phyloP scores from a whole-genome alignment of 92 coral and sea anemone species.

The Hydrozoanthus gracilis region DNA sequence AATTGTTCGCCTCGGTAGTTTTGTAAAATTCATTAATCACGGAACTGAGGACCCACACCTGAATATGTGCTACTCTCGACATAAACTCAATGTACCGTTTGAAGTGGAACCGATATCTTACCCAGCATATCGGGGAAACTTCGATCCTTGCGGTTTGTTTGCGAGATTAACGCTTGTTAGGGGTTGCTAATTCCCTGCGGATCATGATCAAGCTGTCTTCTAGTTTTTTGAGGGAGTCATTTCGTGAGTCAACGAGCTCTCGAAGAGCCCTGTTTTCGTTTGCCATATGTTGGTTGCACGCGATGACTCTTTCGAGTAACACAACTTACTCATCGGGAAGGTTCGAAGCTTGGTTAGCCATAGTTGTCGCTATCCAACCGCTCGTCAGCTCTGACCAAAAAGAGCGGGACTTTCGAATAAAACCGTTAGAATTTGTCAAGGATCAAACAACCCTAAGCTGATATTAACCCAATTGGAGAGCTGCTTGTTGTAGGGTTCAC shows the following conservation, averaged over 20 bases:
- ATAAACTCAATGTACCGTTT: not conserved
- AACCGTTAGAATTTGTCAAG: too few species aligned
- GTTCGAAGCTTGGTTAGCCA: slow-evolving; percentile 4
- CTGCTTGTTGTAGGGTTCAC: not conserved
- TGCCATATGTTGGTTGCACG: not conserved
- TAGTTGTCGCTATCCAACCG: not conserved
- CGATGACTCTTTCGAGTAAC: not conserved
- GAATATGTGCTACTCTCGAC: not conserved
- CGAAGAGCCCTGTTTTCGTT: slow-evolving; percentile 7
- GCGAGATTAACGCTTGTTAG: not conserved
- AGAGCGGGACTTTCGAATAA: not conserved
- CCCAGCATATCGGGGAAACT: not conserved
- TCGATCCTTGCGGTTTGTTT: not conserved
- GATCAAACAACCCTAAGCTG: too few species aligned
- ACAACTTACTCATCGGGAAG: slow-evolving; percentile 10
- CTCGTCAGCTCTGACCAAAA: not conserved
- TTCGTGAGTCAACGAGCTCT: not conserved
- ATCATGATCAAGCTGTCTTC: not conserved
- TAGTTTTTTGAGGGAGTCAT: not conserved
- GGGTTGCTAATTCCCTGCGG: not conserved
- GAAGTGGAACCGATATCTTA: not conserved
- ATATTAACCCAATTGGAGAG: not conserved
- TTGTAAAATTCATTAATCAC: too few species aligned
- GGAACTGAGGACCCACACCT: too few species aligned
- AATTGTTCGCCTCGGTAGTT: too few species aligned